Evolutionary conservation across 1,140 invertebrate species (phyloP), one percentile per base, ranked within the genome.

Genomic region (Archivesica marissinica): DNA sequence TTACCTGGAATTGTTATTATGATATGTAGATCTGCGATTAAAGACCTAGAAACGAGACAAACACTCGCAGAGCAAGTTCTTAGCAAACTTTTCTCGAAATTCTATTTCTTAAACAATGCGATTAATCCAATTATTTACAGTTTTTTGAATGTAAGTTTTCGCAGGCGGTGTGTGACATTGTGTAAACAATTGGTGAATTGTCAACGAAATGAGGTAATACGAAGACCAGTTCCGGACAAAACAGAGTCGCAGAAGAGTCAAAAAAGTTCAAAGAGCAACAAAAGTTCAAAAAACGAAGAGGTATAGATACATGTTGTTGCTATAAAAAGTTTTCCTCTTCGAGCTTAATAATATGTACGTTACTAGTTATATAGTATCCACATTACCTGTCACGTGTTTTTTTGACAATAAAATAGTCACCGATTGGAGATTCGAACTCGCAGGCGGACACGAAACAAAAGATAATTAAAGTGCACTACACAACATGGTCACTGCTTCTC

Each of bases 81-180:
- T 35, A 80, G 68, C 38, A 90, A 91, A 79, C 78, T 93, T 17
- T 93, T 92, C 85, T 91, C 91, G 13, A 89, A 92, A 77, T 91
- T 88, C 61, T 91, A 88, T 82, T 92, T 93, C 75, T 87, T 92
- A 54, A 93, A 93, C 82, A 92, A 92, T 81, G 91, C 92, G 30
- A 89, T 89, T 35, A 93, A 93, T 84, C 92, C 92, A 7, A 88
- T 93, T 41, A 93, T 93, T 56, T 93, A 93, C 86, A 92, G 90
- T 38, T 92, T 92, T 74, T 82, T 93, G 47, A 93, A 93, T 88
- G 83, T 88, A 17, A 90, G 90, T 81, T 93, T 93, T 88, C 64
- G 92, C 30, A 83, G 80, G 23, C 89, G 90, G 30, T 74, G 89
- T 25, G 35, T 85, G 0, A 59, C 35, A 2, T 17, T 85, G 6